Base-by-base conservation (phyloP, 2,888 invertebrate species). In the Esperia sulphurella region DNA sequence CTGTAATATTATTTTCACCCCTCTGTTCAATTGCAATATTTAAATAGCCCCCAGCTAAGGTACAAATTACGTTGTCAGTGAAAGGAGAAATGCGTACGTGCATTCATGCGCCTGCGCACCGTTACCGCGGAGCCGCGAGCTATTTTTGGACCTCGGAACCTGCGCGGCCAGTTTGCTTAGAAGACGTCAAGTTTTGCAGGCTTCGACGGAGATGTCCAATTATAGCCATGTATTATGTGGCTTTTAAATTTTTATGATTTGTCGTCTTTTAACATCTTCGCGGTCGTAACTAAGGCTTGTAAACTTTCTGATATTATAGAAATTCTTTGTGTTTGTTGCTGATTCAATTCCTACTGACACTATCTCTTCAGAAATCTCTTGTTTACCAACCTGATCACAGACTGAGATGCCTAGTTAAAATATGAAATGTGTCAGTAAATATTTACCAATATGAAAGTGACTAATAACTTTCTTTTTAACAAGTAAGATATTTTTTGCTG, bases 71-170 rank as follows among this genome's bases (percentile, higher is more conserved):
- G 54, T 61, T 75, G 71, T 57, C 53, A 69, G 73, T 73, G 73
- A 76, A 76, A 83, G 80, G 83, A 79, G 85, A 85, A 84, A 85
- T 81, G 81, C 56, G 63, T 73, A 72, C 76, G 70, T 75, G 76
- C 64, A 54, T 58, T 57, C 57, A 56, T 65, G 72, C 71, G 67
- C 73, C 68, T 64, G 61, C 71, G 68, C 71, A 78, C 83, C 82
- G 82, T 83, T 83, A 82, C 60, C 58, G 55, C 45, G 55, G 57
- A 55, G 81, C 61, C 58, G 55, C 45, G 63, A 65, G 69, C 74
- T 85, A 85, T 85, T 84, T 85, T 83, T 75, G 78, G 79, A 77
- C 61, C 71, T 61, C 56, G 61, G n/a, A 79, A 82, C 81, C 74
- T 67, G 79, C 65, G 60, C 56, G 72, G 64, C 77, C 48, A 57